phyloP scores from a whole-genome alignment of 2,113 vertebrate species.

The Eubucco bourcierii region DNA sequence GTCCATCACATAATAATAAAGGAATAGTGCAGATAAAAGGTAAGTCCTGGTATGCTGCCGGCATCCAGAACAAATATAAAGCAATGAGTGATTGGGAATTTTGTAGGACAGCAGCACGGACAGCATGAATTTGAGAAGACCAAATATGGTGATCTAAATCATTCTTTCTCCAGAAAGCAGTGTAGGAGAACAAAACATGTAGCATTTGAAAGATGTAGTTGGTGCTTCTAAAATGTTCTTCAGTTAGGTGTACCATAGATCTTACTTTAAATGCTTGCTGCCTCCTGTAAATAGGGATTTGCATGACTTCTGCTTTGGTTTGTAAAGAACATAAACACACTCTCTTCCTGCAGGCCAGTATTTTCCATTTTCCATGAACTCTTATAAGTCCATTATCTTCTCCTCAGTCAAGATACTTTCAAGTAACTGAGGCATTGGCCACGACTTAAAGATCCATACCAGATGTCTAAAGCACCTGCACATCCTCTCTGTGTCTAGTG shows the following conservation, averaged over 20 bases:
- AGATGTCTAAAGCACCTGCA: slow-evolving; percentile 19
- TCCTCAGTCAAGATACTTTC: neutral
- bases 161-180: neutral
- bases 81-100: neutral
- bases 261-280: neutral
- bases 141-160: neutral
- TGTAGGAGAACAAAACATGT: neutral
- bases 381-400: neutral
- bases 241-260: neutral
- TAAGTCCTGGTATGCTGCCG: neutral
- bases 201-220: neutral
- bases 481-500: neutral
- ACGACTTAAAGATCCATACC: neutral
- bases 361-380: slow-evolving; percentile 27
- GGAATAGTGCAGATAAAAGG: neutral
- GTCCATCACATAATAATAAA: neutral
- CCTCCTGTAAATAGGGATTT: slow-evolving; percentile 17
- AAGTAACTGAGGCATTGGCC: neutral
- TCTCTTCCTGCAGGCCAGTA: slow-evolving; percentile 8
- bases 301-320: neutral
- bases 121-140: neutral
- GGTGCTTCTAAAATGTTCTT: neutral
- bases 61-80: neutral
- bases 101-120: neutral
- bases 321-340: slow-evolving; percentile 13